These are phyloP conservation scores for Pitangus sulphuratus DNA, from an alignment of 2,797 vertebrate genomes.

Conservation along the genomic window DNA sequence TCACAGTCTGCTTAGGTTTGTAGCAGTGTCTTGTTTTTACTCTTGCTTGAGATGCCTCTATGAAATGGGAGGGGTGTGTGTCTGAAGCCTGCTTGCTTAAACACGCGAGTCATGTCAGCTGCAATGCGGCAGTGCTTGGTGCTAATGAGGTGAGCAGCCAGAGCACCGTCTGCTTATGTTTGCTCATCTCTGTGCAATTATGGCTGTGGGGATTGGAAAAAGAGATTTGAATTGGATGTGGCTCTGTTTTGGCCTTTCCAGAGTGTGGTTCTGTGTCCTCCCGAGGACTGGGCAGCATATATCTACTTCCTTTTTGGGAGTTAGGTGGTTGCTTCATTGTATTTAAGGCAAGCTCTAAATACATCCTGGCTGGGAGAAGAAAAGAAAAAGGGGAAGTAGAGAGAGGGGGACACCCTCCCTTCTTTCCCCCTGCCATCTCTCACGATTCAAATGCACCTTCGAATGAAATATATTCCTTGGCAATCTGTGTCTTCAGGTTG, in stretches of 20 bases:
- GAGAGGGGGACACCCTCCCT: neutral
- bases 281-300: neutral
- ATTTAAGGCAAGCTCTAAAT: neutral
- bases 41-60: constrained; percentile 15
- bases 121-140: constrained; percentile 71
- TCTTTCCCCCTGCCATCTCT: neutral
- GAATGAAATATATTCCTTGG: neutral
- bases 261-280: neutral
- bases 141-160: constrained; percentile 67
- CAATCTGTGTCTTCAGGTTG: neutral
- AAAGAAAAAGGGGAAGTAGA: neutral
- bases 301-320: neutral
- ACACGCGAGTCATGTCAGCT: constrained; percentile 65
- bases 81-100: constrained; percentile 50
- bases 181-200: constrained; percentile 41
- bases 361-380: neutral
- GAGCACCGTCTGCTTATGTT: constrained; percentile 33
- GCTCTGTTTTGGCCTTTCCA: neutral
- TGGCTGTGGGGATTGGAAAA: constrained; percentile 6
- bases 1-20: neutral
- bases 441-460: neutral
- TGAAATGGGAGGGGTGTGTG: constrained; percentile 12
- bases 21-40: neutral
- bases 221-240: neutral
- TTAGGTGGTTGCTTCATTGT: neutral